phyloP scores from a whole-genome alignment of 2,888 invertebrate genomes.

The Hemithea aestivaria region DNA sequence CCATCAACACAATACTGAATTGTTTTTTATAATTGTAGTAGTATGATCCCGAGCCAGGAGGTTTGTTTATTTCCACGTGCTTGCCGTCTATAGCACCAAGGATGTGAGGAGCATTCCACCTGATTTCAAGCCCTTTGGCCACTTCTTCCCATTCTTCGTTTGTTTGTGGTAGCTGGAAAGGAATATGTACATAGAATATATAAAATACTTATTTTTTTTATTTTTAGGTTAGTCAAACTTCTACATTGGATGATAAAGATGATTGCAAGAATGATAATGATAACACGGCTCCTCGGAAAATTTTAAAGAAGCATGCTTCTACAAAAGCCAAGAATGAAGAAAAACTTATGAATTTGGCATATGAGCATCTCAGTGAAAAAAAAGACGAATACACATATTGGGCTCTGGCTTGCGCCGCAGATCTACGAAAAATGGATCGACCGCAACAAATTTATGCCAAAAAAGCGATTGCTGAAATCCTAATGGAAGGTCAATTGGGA shows the following conservation, averaged over 20 bases:
- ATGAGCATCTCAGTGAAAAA: slow-evolving; percentile 10
- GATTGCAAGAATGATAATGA: slow-evolving; percentile 7
- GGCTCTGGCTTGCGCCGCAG: slow-evolving; percentile 22
- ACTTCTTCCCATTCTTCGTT: no score
- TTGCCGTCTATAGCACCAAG: no score
- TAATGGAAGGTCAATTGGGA: slow-evolving; percentile 24
- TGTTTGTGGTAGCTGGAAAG: no score
- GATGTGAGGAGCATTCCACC: no score
- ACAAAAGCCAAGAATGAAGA: slow-evolving; percentile 6
- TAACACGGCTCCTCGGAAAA: slow-evolving; percentile 6
- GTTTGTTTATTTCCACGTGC: no score
- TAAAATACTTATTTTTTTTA: no score
- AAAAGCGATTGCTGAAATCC: slow-evolving; percentile 23
- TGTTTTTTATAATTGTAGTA: slow-evolving; percentile 4
- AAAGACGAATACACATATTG: slow-evolving; percentile 13
- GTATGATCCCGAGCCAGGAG: no score
- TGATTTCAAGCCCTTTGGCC: no score
- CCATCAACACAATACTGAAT: slow-evolving; percentile 4
- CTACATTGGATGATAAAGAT: slow-evolving; percentile 1
- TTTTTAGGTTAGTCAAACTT: no score
- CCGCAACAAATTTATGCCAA: slow-evolving; percentile 25
- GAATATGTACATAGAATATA: no score
- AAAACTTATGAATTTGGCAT: slow-evolving; percentile 14
- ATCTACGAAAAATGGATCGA: slow-evolving; percentile 22
- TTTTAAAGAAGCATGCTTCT: slow-evolving; percentile 5